Base-by-base conservation (phyloP, 2,797 vertebrate species). In the Enteromius radiatus region DNA sequence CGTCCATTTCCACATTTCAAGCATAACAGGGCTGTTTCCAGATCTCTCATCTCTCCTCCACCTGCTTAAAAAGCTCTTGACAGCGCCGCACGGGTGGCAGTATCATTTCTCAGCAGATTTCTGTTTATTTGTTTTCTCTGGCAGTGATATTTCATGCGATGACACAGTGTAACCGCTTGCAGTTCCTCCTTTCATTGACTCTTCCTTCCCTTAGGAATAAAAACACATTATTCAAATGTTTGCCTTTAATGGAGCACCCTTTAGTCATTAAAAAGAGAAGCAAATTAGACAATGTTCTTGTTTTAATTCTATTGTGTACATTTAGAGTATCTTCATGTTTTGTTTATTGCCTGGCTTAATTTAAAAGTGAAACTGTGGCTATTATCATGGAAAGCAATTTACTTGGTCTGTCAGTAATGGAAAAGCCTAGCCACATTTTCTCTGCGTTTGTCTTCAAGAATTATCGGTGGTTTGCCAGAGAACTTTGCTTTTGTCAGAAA, bases 401-500 rank as follows among this genome's bases (percentile, higher is more conserved):
- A 79, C 70, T 86, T 54, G 81, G 23, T 77, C 49, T 76, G 70
- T 79, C 73, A 76, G 54, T 71, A 71, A 83, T 85, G 69, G 81
- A 78, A 78, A 59, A 61, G 33, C 47, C 49, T 76, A 49, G 52
- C 49, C 7, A 10, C 80, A 28, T 21, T 76, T 74, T 75, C 56
- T 68, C 63, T 74, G 65, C 54, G 54, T 71, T 77, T 69, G 64
- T 77, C 65, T 77, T 77, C 15, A 41, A 75, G 70, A 49, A 38
- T 83, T 59, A 63, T 82, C 79, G 54, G 75, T 52, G 74, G 52
- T 77, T 77, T 78, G 67, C n/a, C 52, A 61, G 54, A 47, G 81
- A 81, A 74, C 70, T 69, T 78, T 36, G 63, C 52, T 68, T 80
- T 76, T 70, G 41, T 85, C 84, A 59, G 43, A 76, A 82, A 4